These are phyloP conservation scores for Anthonomus grandis DNA, from an alignment of 1,140 invertebrate genomes.

Conservation along the genomic window DNA sequence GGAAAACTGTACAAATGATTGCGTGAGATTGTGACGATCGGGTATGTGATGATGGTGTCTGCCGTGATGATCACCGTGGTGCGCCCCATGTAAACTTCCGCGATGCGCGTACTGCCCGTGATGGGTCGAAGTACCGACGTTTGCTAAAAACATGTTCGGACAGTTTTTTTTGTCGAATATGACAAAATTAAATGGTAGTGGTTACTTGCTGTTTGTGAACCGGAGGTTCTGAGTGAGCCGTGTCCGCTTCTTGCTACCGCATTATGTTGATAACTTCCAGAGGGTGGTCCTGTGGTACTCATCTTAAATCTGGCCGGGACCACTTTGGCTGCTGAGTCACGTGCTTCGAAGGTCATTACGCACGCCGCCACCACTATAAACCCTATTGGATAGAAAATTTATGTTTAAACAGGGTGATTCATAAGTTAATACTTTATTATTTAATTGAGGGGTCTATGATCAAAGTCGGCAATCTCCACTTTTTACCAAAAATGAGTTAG, in stretches of 20 bases:
- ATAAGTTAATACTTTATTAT: too few species aligned
- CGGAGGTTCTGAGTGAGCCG: slow-evolving; percentile 39
- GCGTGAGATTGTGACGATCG: slow-evolving; percentile 61
- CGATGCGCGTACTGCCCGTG: too few species aligned
- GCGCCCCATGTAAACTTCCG: background rate
- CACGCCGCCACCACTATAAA: slow-evolving; percentile 91
- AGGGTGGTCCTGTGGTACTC: slow-evolving; percentile 48
- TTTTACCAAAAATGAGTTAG: too few species aligned
- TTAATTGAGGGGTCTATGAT: too few species aligned
- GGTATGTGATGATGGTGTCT: slow-evolving; percentile 32
- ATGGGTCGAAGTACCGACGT: slow-evolving; percentile 1
- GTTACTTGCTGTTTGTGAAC: slow-evolving; percentile 42
- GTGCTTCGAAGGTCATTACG: slow-evolving; percentile 91
- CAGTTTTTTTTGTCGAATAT: background rate
- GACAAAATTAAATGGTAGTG: background rate
- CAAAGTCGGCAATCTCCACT: too few species aligned
- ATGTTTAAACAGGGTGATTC: too few species aligned
- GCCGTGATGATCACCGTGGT: slow-evolving; percentile 4
- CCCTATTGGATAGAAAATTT: slow-evolving; percentile 56
- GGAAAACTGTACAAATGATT: slow-evolving; percentile 68
- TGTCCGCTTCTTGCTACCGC: slow-evolving; percentile 27
- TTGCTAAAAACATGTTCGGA: background rate
- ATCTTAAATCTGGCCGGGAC: slow-evolving; percentile 71
- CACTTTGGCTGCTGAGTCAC: slow-evolving; percentile 83
- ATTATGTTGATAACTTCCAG: slow-evolving; percentile 22